These are phyloP conservation scores for Acrocephalus kingi DNA, from an alignment of 2,113 vertebrate genomes.

Conservation along the genomic window DNA sequence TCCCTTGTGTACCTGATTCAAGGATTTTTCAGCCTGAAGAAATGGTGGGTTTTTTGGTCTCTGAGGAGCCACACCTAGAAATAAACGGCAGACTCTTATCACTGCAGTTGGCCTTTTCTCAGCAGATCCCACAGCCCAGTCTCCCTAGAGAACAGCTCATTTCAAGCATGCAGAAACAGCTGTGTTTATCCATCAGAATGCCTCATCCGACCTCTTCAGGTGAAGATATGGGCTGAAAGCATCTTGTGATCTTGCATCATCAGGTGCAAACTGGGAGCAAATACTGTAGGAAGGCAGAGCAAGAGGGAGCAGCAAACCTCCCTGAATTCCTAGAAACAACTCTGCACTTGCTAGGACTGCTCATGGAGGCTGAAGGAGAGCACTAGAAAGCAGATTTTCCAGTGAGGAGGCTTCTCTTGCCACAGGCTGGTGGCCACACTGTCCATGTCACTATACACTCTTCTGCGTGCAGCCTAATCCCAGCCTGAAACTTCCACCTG, in stretches of 20 bases:
- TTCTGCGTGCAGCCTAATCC: not conserved
- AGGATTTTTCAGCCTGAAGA: not conserved
- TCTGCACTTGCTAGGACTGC: fast-evolving
- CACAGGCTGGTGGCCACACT: not conserved
- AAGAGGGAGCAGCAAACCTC: not conserved
- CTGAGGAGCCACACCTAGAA: not conserved
- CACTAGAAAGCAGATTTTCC: not conserved
- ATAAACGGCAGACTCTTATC: not conserved
- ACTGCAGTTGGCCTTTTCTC: not conserved
- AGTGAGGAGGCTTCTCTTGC: not conserved
- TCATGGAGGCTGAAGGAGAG: not conserved
- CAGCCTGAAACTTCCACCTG: not conserved
- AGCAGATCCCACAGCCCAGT: not conserved
- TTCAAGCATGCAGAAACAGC: not conserved
- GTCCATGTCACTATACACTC: not conserved
- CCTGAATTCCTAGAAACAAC: not conserved
- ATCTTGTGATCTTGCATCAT: not conserved
- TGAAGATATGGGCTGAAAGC: not conserved
- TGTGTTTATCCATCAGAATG: not conserved
- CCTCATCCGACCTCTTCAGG: not conserved
- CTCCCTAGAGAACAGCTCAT: not conserved
- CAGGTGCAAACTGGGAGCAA: not conserved
- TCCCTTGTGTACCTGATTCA: not conserved
- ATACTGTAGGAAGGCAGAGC: not conserved
- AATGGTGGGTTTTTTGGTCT: not conserved